Evolutionary conservation across 2,888 invertebrate genomes (phyloP), one percentile per base, ranked within the genome.

Genomic region (Odiellus spinosus): DNA sequence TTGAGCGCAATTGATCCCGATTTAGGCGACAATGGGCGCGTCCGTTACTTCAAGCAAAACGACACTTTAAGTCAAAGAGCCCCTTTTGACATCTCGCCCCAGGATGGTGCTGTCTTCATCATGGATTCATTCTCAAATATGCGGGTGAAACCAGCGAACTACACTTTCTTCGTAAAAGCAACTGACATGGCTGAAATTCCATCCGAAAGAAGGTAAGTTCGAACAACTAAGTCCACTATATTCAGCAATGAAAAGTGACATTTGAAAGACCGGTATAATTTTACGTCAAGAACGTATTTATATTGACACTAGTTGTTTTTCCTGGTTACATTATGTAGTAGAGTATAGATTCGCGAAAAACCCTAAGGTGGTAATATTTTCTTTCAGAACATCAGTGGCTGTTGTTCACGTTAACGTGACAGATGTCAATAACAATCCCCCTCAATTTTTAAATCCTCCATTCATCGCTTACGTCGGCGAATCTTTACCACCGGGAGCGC

Each of bases 391-490:
- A 5, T 52, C 53, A 15, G 56, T 56, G 5, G 57, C 58, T 11
- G 58, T 58, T 20, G 52, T 58, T 32, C 52, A 55, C 21, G 54
- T 58, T 3, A 55, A 58, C 38, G 55, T 58, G 35, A 53, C 55
- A 34, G 58, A 58, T 20, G 55, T 58, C 20, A 58, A 58, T 39
- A 58, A 58, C 35, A 56, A 53, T 40, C 51, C 57, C 10, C 58
- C 58, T 10, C 57, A 58, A 45, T 58, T 58, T 42, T 49, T 55
- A 15, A 55, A 55, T 14, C 55, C 57, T 6, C 58, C 58, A 19
- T 86, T 82, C 59, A 84, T 84, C 64, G 73, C 86, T n/a, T 79
- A 82, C 65, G 75, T 88, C 2, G 77, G 78, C 55, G 87, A 87
- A 67, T 85, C 86, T 59, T 77, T 79, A n/a, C 74, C 74, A 10